phyloP scores from a whole-genome alignment of 2,113 vertebrate species.

The Jaculus jaculus region DNA sequence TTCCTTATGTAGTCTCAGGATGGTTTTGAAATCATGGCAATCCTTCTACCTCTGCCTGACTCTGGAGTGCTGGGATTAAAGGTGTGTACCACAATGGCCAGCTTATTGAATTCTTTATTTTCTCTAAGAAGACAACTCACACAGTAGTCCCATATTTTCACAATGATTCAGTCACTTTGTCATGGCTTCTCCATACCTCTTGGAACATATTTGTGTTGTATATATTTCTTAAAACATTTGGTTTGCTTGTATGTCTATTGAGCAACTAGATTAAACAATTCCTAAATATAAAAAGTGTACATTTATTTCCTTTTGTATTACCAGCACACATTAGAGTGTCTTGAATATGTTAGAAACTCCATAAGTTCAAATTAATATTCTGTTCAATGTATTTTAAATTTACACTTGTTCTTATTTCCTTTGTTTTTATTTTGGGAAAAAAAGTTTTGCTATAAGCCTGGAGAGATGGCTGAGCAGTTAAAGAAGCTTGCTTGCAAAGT shows the following conservation, averaged over 20 bases:
- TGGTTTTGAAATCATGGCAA: no score
- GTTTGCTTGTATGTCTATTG: neutral
- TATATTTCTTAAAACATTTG: neutral
- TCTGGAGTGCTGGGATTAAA: no score
- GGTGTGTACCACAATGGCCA: neutral
- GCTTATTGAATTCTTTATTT: constrained; percentile 23
- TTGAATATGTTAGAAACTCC: constrained; percentile 26
- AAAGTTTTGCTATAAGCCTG: neutral
- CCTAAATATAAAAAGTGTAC: constrained; percentile 12
- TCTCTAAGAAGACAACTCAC: neutral
- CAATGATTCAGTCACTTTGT: neutral
- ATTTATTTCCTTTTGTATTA: constrained; percentile 22
- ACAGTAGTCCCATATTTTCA: neutral
- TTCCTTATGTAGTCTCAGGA: no score
- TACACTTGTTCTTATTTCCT: neutral
- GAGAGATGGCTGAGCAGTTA: no score
- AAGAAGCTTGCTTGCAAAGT: no score
- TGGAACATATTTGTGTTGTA: neutral
- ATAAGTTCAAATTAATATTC: constrained; percentile 26
- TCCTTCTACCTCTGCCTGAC: no score
- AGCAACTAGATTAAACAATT: neutral
- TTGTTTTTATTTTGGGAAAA: neutral
- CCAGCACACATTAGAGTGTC: neutral
- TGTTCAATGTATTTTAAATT: constrained; percentile 20
- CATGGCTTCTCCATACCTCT: neutral